Percentiles rank a stretch among this genome's conserved stretches.
Conservation (phyloP, 1,140 invertebrate species). For the Drosophila nigromelanica region DNA sequence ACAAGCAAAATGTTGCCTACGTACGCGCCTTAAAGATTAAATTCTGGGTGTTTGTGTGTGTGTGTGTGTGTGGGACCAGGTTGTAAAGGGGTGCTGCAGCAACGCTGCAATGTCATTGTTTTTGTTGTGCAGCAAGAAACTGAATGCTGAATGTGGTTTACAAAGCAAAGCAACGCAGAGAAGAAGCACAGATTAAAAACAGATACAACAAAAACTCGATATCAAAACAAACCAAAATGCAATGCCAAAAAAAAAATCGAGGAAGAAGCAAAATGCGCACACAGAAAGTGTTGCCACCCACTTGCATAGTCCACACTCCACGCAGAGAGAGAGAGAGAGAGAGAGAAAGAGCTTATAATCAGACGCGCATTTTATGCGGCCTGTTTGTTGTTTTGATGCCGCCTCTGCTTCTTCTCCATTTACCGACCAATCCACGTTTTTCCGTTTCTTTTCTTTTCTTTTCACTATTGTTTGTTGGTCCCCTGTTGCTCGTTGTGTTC, state of each 20-base stretch:
- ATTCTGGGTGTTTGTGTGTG: neutral
- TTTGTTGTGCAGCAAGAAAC: slow-evolving; percentile 1
- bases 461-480: slow-evolving; percentile 40
- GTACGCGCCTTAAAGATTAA: slow-evolving; percentile 7
- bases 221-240: slow-evolving; percentile 63
- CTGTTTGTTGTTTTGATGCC: slow-evolving; percentile 54
- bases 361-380: slow-evolving; percentile 55
- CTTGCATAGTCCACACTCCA: slow-evolving; percentile 18
- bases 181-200: slow-evolving; percentile 1
- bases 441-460: slow-evolving; percentile 6
- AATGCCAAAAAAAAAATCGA: slow-evolving; percentile 31
- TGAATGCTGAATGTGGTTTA: neutral
- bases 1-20: neutral
- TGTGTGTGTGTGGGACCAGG: neutral
- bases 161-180: neutral
- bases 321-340: slow-evolving; percentile 1
- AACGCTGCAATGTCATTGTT: neutral
- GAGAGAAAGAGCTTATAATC: slow-evolving; percentile 50
- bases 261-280: slow-evolving; percentile 18
- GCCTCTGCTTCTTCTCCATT: slow-evolving; percentile 40
- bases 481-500: slow-evolving; percentile 45
- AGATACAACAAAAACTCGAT: slow-evolving; percentile 37
- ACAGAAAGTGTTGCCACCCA: slow-evolving; percentile 51
- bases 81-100: neutral
- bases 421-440: slow-evolving; percentile 57